phyloP scores from a whole-genome alignment of 2,797 vertebrate species.

The Coreius guichenoti region DNA sequence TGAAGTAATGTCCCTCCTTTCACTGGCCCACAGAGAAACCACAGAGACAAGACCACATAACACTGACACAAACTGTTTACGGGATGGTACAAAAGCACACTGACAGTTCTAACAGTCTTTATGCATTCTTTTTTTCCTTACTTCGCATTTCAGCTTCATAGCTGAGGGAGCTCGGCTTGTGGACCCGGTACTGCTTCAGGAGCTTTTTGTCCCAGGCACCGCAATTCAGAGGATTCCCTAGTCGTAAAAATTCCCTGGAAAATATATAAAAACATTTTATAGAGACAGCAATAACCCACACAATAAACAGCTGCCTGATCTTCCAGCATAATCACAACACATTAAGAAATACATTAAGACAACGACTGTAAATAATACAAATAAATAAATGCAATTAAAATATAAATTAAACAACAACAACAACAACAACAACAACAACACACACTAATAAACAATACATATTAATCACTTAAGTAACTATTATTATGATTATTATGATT shows the following conservation, averaged over 20 bases:
- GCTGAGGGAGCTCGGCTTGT: conserved; percentile 96
- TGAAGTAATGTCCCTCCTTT: conserved; percentile 36
- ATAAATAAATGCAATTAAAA: neutral
- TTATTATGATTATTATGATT: neutral
- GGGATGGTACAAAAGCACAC: conserved; percentile 23
- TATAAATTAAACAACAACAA: neutral
- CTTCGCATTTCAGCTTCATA: conserved; percentile 95
- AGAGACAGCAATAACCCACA: neutral
- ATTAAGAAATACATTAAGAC: neutral
- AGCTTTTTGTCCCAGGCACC: conserved; percentile 98
- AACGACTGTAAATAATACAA: neutral
- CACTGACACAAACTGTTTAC: conserved; percentile 45
- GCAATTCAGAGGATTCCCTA: conserved; percentile 96
- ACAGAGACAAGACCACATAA: conserved; percentile 40
- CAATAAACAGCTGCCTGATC: neutral
- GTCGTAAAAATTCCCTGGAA: conserved; percentile 92
- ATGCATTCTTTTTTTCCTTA: conserved; percentile 73
- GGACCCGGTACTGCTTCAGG: conserved; percentile 92
- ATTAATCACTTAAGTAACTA: neutral
- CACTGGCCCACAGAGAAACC: conserved; percentile 30
- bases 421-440: neutral
- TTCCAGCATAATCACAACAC: neutral
- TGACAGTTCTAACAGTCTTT: conserved; percentile 21
- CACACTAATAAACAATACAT: neutral
- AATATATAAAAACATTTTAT: conserved; percentile 19